Evolutionary conservation across 2,888 invertebrate genomes (phyloP).

Genomic region (Microplitis manilae): DNA sequence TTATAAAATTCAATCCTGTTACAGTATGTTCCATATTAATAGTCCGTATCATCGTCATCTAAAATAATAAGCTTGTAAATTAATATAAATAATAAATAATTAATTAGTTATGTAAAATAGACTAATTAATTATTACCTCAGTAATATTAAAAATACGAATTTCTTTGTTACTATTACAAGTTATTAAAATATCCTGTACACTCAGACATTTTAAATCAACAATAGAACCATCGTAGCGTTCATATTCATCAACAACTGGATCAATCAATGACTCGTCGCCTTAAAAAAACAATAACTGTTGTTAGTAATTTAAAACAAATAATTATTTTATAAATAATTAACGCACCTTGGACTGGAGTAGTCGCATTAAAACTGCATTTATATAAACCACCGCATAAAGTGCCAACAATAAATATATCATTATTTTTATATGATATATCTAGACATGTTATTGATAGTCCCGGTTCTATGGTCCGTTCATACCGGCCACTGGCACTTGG

Average conservation of each 20-base stretch:
- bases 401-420: conserved; percentile 64
- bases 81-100: conserved; percentile 1
- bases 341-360: conserved; percentile 58
- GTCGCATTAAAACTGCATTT: conserved; percentile 64
- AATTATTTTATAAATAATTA: neutral
- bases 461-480: conserved; percentile 66
- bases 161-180: conserved; percentile 65
- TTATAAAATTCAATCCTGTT: conserved; percentile 61
- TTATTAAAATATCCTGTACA: conserved; percentile 61
- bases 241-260: conserved; percentile 66
- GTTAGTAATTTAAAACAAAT: no score
- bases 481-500: conserved; percentile 65
- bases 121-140: conserved; percentile 53
- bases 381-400: conserved; percentile 67
- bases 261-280: conserved; percentile 61
- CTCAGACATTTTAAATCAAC: conserved; percentile 64
- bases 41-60: conserved; percentile 57
- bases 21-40: conserved; percentile 63
- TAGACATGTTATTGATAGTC: conserved; percentile 64
- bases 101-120: neutral
- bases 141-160: conserved; percentile 65
- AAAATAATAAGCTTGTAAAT: neutral
- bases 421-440: conserved; percentile 64
- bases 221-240: conserved; percentile 63
- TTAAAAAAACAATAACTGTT: conserved; percentile 34